phyloP scores from a whole-genome alignment of 2,113 vertebrate genomes.

The Garra rufa region DNA sequence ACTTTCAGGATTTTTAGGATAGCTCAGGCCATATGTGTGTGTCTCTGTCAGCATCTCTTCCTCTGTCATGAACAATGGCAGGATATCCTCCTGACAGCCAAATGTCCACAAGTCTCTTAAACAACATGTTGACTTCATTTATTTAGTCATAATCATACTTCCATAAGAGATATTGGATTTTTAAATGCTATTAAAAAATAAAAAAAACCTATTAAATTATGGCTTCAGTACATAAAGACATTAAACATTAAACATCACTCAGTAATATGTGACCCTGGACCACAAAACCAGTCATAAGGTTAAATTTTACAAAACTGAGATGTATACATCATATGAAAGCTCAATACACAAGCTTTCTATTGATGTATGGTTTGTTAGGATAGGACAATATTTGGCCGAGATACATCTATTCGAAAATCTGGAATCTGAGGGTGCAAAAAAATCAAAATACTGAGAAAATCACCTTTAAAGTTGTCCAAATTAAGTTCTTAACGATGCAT shows the following conservation, averaged over 20 bases:
- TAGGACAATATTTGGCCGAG: too few species aligned
- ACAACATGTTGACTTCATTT: background rate
- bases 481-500: too few species aligned
- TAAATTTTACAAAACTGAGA: too few species aligned
- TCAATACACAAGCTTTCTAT: too few species aligned
- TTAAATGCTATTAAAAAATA: background rate
- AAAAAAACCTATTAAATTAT: background rate
- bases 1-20: constrained; percentile 15
- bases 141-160: background rate
- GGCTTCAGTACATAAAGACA: background rate
- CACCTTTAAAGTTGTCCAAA: too few species aligned
- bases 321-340: too few species aligned
- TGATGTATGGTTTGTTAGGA: too few species aligned
- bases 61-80: constrained; percentile 71
- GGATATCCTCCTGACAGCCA: constrained; percentile 76
- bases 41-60: constrained; percentile 62
- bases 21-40: background rate
- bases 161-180: background rate
- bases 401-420: too few species aligned
- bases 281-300: too few species aligned
- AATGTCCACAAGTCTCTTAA: constrained; percentile 58
- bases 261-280: too few species aligned
- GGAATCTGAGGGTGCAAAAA: too few species aligned
- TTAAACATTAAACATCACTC: background rate
- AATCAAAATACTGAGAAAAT: too few species aligned